Evolutionary conservation across 2,888 invertebrate genomes (phyloP).

Genomic region (Drosophila infuscata): DNA sequence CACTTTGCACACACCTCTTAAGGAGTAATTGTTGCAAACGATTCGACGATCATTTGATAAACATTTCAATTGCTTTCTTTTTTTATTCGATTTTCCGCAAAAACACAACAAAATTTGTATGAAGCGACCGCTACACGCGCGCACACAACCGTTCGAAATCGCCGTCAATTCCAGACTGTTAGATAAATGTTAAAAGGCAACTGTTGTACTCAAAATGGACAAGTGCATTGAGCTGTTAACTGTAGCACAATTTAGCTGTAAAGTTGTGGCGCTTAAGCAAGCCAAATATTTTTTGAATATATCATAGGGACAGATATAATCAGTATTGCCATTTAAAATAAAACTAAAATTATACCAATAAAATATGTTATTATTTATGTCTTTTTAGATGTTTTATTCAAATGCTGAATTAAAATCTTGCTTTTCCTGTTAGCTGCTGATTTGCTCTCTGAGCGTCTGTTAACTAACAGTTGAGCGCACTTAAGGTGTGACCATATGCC

Average conservation of each 20-base stretch:
- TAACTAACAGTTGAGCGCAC: constrained; percentile 34
- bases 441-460: constrained; percentile 26
- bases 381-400: not conserved
- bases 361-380: not conserved
- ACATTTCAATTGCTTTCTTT: constrained; percentile 53
- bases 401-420: not conserved
- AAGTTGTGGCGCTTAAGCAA: constrained; percentile 3
- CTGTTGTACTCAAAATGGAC: constrained; percentile 58
- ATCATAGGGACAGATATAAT: not conserved
- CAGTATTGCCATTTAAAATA: not conserved
- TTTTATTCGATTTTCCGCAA: constrained; percentile 74
- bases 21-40: constrained; percentile 68
- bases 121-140: constrained; percentile 51
- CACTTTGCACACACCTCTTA: constrained; percentile 66
- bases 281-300: not conserved
- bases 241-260: not conserved
- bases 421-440: constrained; percentile 31
- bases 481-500: constrained; percentile 34
- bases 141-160: constrained; percentile 56
- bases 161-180: constrained; percentile 62
- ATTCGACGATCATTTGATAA: constrained; percentile 67
- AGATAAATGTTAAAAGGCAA: constrained; percentile 27
- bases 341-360: not conserved
- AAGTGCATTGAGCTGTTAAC: constrained; percentile 23
- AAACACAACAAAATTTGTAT: constrained; percentile 66